A percentile compares a stretch with the other conserved stretches of the same genome.
Conservation (phyloP, 2,113 vertebrate species). For the Psephotus haematonotus region DNA sequence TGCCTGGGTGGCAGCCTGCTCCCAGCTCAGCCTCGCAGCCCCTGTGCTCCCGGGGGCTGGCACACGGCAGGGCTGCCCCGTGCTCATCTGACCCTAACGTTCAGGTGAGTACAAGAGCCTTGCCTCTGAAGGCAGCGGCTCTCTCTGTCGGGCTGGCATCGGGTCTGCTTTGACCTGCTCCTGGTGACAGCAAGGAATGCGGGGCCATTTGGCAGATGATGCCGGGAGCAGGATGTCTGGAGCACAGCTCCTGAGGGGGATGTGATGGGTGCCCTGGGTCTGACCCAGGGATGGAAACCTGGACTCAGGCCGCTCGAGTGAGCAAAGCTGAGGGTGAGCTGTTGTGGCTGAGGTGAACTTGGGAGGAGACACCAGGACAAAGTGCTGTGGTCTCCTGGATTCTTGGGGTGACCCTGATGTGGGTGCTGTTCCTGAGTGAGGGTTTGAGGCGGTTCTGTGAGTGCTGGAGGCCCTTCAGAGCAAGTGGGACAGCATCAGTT, state of each 20-base stretch:
- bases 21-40: neutral
- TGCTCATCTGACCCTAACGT: neutral
- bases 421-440: accelerated
- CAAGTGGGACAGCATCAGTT: neutral
- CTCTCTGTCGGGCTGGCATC: neutral
- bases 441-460: neutral
- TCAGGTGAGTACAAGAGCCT: neutral
- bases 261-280: neutral
- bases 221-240: neutral
- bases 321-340: neutral
- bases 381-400: neutral
- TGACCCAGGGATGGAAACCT: accelerated
- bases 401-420: neutral
- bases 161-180: neutral
- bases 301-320: neutral
- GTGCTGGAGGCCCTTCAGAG: neutral
- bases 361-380: neutral
- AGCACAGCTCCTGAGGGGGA: neutral
- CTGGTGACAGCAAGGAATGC: neutral
- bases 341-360: neutral
- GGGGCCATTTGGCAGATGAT: neutral
- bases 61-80: neutral
- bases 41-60: neutral
- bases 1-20: neutral
- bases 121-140: neutral